These are phyloP conservation scores for Mellilla xanthometata DNA, from an alignment of 2,888 invertebrate genomes.

Conservation along the genomic window DNA sequence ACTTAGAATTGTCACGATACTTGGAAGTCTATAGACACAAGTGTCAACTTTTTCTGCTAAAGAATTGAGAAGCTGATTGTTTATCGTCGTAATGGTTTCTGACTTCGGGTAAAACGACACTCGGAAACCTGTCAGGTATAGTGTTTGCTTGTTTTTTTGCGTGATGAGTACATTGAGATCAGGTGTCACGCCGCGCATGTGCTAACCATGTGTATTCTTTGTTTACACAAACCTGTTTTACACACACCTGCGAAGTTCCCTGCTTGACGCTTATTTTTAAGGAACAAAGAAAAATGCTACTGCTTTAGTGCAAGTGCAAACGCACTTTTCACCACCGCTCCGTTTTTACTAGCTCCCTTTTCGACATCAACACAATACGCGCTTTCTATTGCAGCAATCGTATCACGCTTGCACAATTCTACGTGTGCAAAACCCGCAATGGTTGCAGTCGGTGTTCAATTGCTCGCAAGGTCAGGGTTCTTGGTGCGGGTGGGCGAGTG, in stretches of 20 bases:
- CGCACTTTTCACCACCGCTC: slow-evolving; percentile 3
- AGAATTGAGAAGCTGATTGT: too few species aligned
- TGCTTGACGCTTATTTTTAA: not conserved
- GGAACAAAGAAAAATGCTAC: not conserved
- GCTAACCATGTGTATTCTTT: slow-evolving; percentile 26
- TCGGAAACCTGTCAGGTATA: slow-evolving; percentile 1
- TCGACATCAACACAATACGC: slow-evolving; percentile 8
- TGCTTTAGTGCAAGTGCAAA: slow-evolving; percentile 2
- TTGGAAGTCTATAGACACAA: not conserved
- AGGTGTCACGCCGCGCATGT: slow-evolving; percentile 35
- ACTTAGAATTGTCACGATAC: slow-evolving; percentile 9
- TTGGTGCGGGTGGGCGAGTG: slow-evolving; percentile 24
- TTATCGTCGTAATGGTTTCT: too few species aligned
- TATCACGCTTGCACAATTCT: slow-evolving; percentile 19
- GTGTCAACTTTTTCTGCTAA: not conserved
- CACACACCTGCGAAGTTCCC: slow-evolving; percentile 8
- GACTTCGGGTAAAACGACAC: not conserved
- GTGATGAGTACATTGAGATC: slow-evolving; percentile 27
- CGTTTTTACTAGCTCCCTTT: not conserved
- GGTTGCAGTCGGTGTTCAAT: slow-evolving; percentile 23
- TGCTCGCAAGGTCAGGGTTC: slow-evolving; percentile 35
- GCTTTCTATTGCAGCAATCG: slow-evolving; percentile 33
- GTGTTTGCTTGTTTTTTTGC: slow-evolving; percentile 8
- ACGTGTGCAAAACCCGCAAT: slow-evolving; percentile 26
- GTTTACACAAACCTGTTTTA: slow-evolving; percentile 12